Conservation (phyloP, 2,888 invertebrate species). For the Leistus spinibarbis region DNA sequence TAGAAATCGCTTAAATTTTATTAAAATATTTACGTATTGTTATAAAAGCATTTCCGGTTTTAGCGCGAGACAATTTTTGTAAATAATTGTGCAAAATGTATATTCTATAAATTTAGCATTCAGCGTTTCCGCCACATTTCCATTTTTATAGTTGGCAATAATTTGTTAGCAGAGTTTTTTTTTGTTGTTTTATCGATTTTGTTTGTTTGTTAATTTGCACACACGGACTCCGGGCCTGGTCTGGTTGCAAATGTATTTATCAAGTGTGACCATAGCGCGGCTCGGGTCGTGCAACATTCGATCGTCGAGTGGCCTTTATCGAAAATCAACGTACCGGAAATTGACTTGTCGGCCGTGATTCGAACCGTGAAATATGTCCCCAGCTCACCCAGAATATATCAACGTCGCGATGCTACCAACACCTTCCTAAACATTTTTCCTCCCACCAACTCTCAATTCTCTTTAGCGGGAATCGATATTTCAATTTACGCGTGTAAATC, state of each 20-base stretch:
- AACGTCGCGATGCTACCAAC: background rate
- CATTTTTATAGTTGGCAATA: background rate
- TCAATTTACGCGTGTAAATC: background rate
- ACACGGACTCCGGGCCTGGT: background rate
- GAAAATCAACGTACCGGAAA: constrained; percentile 38
- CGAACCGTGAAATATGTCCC: constrained; percentile 37
- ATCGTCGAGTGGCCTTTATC: constrained; percentile 32
- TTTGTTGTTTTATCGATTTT: constrained; percentile 7
- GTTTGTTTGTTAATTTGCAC: background rate
- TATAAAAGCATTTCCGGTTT: too few species aligned
- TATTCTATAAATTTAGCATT: too few species aligned
- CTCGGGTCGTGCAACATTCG: background rate
- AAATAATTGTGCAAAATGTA: too few species aligned
- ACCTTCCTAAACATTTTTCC: background rate
- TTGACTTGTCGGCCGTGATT: constrained; percentile 37
- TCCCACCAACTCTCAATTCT: background rate
- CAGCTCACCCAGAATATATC: background rate
- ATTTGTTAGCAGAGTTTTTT: background rate
- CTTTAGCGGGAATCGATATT: background rate
- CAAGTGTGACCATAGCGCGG: constrained; percentile 20
- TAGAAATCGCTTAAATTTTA: too few species aligned
- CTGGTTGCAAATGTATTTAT: constrained; percentile 23
- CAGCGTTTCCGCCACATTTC: background rate
- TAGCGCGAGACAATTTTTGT: too few species aligned
- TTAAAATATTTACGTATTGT: too few species aligned